These are phyloP conservation scores for Barnardius zonarius DNA, from an alignment of 2,113 vertebrate genomes.

Conservation along the genomic window DNA sequence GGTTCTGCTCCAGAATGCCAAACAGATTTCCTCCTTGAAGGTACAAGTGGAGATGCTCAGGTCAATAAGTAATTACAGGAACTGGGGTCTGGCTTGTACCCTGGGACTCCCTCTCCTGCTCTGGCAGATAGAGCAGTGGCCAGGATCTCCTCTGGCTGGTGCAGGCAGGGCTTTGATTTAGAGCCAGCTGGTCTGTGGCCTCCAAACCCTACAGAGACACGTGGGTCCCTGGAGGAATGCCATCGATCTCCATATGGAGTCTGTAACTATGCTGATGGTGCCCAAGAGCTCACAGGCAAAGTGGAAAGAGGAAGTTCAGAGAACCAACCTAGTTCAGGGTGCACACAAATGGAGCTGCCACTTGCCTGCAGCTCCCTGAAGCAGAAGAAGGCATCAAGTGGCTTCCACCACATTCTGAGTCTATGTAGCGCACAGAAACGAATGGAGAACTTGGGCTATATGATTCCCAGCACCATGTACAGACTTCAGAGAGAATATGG, in stretches of 20 bases:
- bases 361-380: not conserved
- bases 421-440: not conserved
- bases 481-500: not conserved
- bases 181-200: not conserved
- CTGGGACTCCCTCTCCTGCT: not conserved
- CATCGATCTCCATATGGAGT: not conserved
- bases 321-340: not conserved
- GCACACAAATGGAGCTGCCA: fast-evolving
- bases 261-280: not conserved
- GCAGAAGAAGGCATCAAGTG: not conserved
- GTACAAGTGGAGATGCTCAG: not conserved
- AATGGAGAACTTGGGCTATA: not conserved
- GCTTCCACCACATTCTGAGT: not conserved
- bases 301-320: not conserved
- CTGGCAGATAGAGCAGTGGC: not conserved
- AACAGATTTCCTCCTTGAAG: slow-evolving; percentile 40
- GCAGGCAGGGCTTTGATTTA: not conserved
- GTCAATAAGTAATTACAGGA: slow-evolving; percentile 55
- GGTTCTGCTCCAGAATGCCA: slow-evolving; percentile 16
- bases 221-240: not conserved
- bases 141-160: not conserved
- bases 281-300: not conserved
- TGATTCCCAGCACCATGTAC: not conserved
- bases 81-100: not conserved
- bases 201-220: not conserved